Evolutionary conservation across 2,113 vertebrate species (phyloP), one percentile per base, ranked within the genome.

Genomic region (Rattus rattus): DNA sequence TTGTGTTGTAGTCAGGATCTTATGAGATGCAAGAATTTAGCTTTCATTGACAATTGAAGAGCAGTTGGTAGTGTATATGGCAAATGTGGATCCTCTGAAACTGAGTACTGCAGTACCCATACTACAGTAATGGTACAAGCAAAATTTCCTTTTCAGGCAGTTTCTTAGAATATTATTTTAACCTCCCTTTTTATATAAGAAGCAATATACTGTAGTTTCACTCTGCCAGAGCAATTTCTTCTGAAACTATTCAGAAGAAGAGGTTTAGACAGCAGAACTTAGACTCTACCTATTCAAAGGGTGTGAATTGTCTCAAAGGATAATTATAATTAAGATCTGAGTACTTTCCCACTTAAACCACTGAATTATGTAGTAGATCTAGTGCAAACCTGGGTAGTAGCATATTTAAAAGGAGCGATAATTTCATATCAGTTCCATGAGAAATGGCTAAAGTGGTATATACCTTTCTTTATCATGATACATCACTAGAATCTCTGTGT

Each of bases 141-240:
- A 56, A 47, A 70, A 8, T 3, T 96, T 86, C n/a, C 43, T 69
- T 91, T 43, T 91, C 80, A 52, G 33, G n/a, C 28, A 67, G 33
- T 84, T 85, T 90, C 11, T 75, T 95, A 39, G 54, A 86, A 91
- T 92, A 87, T 17, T n/a, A 79, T 33, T 88, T 93, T 92, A 59
- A 86, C 28, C 13, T 84, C 33, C 9, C 1, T 56, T 1, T 61
- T 77, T 47, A 43, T 43, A 43, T 76, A 80, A 14, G 94, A 90
- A 72, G 26, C 67, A 22, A 49, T 87, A 7, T 94, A 70, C 70
- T 52, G 90, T 77, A 94, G 52, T 72, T 88, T 12, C 5, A 81
- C 13, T 47, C 28, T 63, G 56, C 43, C 67, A 92, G 59, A 79
- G 14, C 6, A 83, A 11, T 73, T 93, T 94, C 47, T 96, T 86